These are phyloP conservation scores for Drosophila cardini DNA, from an alignment of 1,140 invertebrate species.

Conservation along the genomic window DNA sequence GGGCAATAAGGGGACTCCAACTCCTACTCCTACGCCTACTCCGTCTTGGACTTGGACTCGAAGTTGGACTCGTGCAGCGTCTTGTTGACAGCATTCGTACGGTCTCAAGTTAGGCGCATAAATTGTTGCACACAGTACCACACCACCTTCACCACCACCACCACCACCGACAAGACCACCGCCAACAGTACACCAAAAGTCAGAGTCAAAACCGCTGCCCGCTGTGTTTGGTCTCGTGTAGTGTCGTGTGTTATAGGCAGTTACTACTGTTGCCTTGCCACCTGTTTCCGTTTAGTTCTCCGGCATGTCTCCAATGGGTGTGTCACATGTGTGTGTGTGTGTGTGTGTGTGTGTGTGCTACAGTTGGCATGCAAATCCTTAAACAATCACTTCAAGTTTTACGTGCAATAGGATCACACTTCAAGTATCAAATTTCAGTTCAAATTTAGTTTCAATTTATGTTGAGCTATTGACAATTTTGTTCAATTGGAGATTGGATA, in stretches of 20 bases:
- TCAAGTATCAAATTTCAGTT: not conserved
- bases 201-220: slow-evolving; percentile 1
- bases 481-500: not conserved
- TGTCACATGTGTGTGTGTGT: slow-evolving; percentile 1
- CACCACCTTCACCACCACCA: not conserved
- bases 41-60: not conserved
- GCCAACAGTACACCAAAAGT: not conserved
- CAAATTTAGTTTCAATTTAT: not conserved
- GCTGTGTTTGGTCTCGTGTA: slow-evolving; percentile 9
- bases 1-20: not conserved
- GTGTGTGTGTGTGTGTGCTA: slow-evolving; percentile 19
- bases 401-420: slow-evolving; percentile 44
- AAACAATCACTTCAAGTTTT: slow-evolving; percentile 58
- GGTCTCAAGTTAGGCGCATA: slow-evolving; percentile 48
- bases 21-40: too few species aligned
- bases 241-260: slow-evolving; percentile 7
- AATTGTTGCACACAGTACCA: slow-evolving; percentile 39
- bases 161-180: not conserved
- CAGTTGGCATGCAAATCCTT: slow-evolving; percentile 58
- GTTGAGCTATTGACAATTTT: not conserved
- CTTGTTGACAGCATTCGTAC: slow-evolving; percentile 50
- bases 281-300: slow-evolving; percentile 12
- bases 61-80: slow-evolving; percentile 20
- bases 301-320: not conserved
- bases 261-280: slow-evolving; percentile 6